Base-by-base conservation (phyloP, 30 jellyfish, hydroid and myxozoan genomes). In the Aurelia aurita region DNA sequence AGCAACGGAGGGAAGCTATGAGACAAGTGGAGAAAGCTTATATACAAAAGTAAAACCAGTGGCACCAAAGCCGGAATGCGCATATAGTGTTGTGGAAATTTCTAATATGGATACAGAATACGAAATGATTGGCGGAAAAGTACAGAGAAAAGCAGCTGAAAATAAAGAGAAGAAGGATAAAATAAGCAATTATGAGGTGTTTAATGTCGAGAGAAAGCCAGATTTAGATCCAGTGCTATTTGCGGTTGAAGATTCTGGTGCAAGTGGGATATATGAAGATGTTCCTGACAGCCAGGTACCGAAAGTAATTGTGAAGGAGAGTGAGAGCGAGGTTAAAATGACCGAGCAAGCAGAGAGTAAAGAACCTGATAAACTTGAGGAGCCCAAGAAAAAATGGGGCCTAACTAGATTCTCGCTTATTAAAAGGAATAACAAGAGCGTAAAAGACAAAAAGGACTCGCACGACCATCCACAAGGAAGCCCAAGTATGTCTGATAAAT, bases 261-360 rank as follows among this genome's bases (percentile, higher is more conserved):
- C 88, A 2, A 85, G 95, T 53, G 95, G 95, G 28, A 66, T 85
- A 8, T 85, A 85, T 58, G 95, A 74, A 66, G 87, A 55, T 74
- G 95, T 86, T 15, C 66, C 77, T 0, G 95, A 86, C 18, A 28
- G 63, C 10, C 44, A 66, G 22, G 69, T 11, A 19, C 14, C 58
- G 2, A 58, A 59, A 16, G 68, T 22, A 7, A 44, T 13, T 1
- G 26, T 22, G 2, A 32, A 61, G 14, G 6, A 12, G 19, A 20
- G 25, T 23, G 80, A 58, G 21, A 27, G 18, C 19, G 28, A n/a
- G 25, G 18, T 46, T 22, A 49, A 67, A 28, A 68, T 46, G 6
- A 32, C 14, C 13, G 35, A 39, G 28, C 28, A 47, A 49, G 44
- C 66, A 27, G 69, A 28, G 26, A 22, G 20, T 49, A 43, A 22